Conservation (phyloP, 2,797 vertebrate species). For the Rhabdomys pumilio region DNA sequence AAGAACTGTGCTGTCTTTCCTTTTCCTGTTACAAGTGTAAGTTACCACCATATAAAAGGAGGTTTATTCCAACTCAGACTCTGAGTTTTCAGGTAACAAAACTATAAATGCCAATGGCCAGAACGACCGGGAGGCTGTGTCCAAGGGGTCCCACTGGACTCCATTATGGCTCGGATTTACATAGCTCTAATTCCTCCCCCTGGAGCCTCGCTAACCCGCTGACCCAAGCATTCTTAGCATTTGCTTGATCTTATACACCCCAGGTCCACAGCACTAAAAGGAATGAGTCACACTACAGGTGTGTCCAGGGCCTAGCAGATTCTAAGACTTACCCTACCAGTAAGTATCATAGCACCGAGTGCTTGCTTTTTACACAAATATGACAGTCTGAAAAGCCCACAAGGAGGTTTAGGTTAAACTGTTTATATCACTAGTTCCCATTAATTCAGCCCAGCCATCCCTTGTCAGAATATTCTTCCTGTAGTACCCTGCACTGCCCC, state of each 20-base stretch:
- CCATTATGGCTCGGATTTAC: background rate
- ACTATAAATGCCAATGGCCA: background rate
- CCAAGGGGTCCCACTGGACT: background rate
- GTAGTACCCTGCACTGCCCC: background rate
- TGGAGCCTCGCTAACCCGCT: background rate
- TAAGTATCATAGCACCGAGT: background rate
- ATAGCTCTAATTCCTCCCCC: background rate
- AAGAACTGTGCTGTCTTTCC: background rate
- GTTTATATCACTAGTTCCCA: slow-evolving; percentile 2
- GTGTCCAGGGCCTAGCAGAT: background rate
- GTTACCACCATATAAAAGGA: background rate
- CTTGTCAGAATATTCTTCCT: background rate
- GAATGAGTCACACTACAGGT: background rate
- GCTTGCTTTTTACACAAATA: background rate
- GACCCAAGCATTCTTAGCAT: background rate
- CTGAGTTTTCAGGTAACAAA: background rate
- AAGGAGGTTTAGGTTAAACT: background rate
- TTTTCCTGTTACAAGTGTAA: background rate
- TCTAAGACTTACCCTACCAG: background rate
- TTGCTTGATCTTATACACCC: background rate
- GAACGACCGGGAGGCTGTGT: background rate
- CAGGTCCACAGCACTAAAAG: background rate
- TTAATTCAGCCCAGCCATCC: background rate
- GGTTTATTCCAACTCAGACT: background rate
- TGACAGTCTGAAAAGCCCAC: background rate